Evolutionary conservation across 2,888 invertebrate species (phyloP).

Genomic region (Eupelmus urozonus): DNA sequence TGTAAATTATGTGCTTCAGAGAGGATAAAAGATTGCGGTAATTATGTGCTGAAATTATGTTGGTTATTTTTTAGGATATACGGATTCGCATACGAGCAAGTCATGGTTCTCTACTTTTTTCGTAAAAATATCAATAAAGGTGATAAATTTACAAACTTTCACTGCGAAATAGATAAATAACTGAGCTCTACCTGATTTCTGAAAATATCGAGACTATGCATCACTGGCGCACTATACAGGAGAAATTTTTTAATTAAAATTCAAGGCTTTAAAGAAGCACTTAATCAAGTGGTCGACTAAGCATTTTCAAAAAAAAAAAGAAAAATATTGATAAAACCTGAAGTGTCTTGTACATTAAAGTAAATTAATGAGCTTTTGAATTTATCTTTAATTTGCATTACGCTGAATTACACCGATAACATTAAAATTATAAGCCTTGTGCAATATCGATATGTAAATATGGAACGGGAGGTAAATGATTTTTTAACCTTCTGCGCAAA

Average conservation of each 20-base stretch:
- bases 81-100: no score
- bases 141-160: conserved; percentile 38
- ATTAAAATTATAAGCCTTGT: no score
- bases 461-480: not conserved
- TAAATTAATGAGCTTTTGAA: not conserved
- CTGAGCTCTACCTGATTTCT: conserved; percentile 2
- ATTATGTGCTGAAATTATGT: no score
- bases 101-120: no score
- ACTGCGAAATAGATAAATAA: conserved; percentile 20
- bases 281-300: not conserved
- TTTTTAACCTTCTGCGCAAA: conserved; percentile 8
- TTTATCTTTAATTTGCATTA: not conserved
- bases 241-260: conserved; percentile 51
- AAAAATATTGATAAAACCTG: conserved; percentile 25
- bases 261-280: conserved; percentile 26
- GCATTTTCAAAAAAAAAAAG: conserved; percentile 12
- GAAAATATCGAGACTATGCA: not conserved
- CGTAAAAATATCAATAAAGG: no score
- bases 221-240: not conserved
- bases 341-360: not conserved
- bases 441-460: not conserved
- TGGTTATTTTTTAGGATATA: no score
- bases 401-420: not conserved
- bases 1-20: no score
- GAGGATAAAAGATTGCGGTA: no score